Evolutionary conservation across 2,888 invertebrate genomes (phyloP).

Genomic region (Andrena hattorfiana): DNA sequence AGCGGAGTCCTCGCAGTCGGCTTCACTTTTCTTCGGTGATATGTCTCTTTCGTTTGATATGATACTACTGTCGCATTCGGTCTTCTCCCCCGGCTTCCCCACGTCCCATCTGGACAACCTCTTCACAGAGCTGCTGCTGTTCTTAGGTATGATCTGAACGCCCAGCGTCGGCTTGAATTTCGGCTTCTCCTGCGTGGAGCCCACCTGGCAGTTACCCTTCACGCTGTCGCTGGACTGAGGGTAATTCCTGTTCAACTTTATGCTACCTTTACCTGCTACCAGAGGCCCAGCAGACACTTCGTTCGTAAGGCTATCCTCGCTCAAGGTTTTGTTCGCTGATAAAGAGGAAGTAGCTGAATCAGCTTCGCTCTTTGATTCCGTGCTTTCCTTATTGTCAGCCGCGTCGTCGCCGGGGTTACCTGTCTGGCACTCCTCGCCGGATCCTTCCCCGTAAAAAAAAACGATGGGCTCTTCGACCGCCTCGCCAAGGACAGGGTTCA

Average conservation of each 20-base stretch:
- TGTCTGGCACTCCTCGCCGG: conserved; percentile 90
- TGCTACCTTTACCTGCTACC: conserved; percentile 68
- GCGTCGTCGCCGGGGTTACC: conserved; percentile 87
- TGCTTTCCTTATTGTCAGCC: conserved; percentile 78
- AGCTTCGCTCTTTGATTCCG: conserved; percentile 78
- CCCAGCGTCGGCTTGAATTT: conserved; percentile 83
- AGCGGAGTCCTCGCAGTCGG: conserved; percentile 62
- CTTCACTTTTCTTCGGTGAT: conserved; percentile 72
- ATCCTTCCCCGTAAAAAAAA: conserved; percentile 90
- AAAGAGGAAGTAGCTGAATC: conserved; percentile 70
- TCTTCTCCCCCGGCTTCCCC: conserved; percentile 80
- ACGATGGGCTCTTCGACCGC: conserved; percentile 90
- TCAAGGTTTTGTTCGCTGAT: conserved; percentile 68
- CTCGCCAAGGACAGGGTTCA: conserved; percentile 87
- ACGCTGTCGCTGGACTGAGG: conserved; percentile 64
- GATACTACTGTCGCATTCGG: conserved; percentile 77
- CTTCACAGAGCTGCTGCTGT: conserved; percentile 71
- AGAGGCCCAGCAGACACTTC: conserved; percentile 74
- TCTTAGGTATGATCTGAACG: conserved; percentile 81
- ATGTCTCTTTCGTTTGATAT: conserved; percentile 80
- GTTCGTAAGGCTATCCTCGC: conserved; percentile 71
- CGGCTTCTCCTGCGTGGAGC: conserved; percentile 72
- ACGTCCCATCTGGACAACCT: conserved; percentile 86
- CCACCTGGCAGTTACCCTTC: conserved; percentile 64
- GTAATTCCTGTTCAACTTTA: conserved; percentile 72